Conservation (phyloP, 2,113 vertebrate genomes). For the Synodontis membranacea region DNA sequence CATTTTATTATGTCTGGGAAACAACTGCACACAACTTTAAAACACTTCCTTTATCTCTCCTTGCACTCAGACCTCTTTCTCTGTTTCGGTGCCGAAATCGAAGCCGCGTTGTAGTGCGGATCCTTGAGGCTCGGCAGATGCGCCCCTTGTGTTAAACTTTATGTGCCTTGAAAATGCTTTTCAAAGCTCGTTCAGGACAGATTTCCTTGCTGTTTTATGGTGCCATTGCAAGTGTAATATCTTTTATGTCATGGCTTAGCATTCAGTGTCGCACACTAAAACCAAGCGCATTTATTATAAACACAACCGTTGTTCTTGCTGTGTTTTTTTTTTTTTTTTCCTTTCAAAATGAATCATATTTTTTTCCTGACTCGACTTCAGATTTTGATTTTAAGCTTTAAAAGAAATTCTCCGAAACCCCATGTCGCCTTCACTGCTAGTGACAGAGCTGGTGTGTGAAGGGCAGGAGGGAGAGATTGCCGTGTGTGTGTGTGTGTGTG, state of each 20-base stretch:
- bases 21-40: background rate
- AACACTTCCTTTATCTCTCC: background rate
- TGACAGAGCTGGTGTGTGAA: slow-evolving; percentile 12
- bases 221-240: slow-evolving; percentile 44
- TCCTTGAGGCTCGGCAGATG: slow-evolving; percentile 82
- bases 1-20: background rate
- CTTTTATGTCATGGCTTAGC: slow-evolving; percentile 41
- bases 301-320: background rate
- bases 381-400: slow-evolving; percentile 4
- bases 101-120: slow-evolving; percentile 78
- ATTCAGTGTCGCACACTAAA: slow-evolving; percentile 34
- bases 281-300: slow-evolving; percentile 26
- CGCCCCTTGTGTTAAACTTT: slow-evolving; percentile 87
- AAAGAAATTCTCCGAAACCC: background rate
- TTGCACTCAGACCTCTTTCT: background rate
- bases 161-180: slow-evolving; percentile 86
- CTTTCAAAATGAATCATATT: background rate
- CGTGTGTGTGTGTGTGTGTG: background rate
- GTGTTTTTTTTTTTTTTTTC: background rate
- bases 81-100: slow-evolving; percentile 72
- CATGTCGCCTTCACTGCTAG: background rate
- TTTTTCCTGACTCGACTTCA: background rate
- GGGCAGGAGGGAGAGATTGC: slow-evolving; percentile 5
- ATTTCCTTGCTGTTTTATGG: slow-evolving; percentile 78
- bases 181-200: slow-evolving; percentile 79